Conservation (phyloP, 2,113 vertebrate species). For the Charadrius vociferus region DNA sequence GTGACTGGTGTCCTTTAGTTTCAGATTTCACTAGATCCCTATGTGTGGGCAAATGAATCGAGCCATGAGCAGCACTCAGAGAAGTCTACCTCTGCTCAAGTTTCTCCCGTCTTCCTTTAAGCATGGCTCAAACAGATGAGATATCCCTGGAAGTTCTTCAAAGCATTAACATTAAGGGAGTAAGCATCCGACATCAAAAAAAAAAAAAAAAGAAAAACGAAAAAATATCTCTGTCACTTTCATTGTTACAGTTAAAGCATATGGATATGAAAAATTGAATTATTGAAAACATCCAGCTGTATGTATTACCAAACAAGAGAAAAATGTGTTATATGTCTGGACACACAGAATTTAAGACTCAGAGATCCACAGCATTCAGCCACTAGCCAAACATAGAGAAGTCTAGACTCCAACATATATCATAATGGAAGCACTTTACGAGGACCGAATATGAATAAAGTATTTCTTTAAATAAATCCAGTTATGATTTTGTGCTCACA, state of each 20-base stretch:
- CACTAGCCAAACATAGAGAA: not conserved
- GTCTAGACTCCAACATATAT: not conserved
- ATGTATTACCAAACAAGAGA: not conserved
- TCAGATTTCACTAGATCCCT: not conserved
- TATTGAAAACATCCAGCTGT: not conserved
- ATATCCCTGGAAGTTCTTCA: not conserved
- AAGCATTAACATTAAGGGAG: not conserved
- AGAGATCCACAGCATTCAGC: not conserved
- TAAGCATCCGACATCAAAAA: not conserved
- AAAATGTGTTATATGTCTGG: not conserved
- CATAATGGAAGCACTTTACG: not conserved
- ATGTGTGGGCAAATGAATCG: not conserved
- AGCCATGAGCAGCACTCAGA: not conserved
- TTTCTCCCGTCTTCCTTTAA: not conserved
- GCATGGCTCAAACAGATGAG: not conserved
- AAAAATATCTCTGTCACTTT: not conserved
- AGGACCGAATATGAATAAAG: not conserved
- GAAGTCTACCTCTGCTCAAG: not conserved
- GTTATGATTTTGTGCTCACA: not conserved
- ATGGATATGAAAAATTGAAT: not conserved
- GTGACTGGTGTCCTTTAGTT: not conserved
- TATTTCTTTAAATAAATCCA: not conserved
- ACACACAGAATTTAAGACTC: not conserved
- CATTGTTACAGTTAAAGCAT: not conserved
- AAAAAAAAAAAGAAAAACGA: not conserved